These are phyloP conservation scores for Drosophila truncata DNA, from an alignment of 1,140 invertebrate species.

Conservation along the genomic window DNA sequence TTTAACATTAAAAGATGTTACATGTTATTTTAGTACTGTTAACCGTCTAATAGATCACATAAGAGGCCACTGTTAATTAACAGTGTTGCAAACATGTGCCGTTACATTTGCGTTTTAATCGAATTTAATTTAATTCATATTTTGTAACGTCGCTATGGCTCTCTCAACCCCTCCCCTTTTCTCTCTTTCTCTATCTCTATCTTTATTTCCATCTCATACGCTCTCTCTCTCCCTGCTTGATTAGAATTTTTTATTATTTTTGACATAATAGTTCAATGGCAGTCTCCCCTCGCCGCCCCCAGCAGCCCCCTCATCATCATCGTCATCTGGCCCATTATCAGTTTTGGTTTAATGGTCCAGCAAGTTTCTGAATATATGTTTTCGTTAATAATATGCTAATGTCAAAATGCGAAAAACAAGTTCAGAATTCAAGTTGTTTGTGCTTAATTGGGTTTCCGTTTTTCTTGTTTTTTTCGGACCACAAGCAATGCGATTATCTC, in stretches of 20 bases:
- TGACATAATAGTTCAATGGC: constrained; percentile 41
- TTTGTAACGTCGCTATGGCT: constrained; percentile 28
- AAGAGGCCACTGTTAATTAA: constrained; percentile 6
- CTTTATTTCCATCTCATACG: neutral
- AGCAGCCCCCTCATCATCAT: neutral
- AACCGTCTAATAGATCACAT: neutral
- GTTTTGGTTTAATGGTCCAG: constrained; percentile 20
- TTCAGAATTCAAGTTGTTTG: constrained; percentile 22
- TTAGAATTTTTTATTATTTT: constrained; percentile 33
- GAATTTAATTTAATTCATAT: constrained; percentile 24
- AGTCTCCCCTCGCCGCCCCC: neutral
- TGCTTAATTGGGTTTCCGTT: constrained; percentile 18
- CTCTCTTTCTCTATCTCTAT: neutral
- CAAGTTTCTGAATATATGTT: constrained; percentile 44
- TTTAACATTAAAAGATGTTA: too few species aligned
- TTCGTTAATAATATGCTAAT: constrained; percentile 41
- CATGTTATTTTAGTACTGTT: neutral
- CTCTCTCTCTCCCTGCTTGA: neutral
- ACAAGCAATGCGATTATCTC: constrained; percentile 11
- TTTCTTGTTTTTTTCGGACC: neutral
- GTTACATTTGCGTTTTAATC: constrained; percentile 14
- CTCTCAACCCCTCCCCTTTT: constrained; percentile 5
- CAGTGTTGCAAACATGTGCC: constrained; percentile 13
- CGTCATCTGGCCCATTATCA: constrained; percentile 24
- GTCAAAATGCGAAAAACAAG: constrained; percentile 48